Base-by-base conservation (phyloP, 23 tunicate species). In the Ascidia mentula region DNA sequence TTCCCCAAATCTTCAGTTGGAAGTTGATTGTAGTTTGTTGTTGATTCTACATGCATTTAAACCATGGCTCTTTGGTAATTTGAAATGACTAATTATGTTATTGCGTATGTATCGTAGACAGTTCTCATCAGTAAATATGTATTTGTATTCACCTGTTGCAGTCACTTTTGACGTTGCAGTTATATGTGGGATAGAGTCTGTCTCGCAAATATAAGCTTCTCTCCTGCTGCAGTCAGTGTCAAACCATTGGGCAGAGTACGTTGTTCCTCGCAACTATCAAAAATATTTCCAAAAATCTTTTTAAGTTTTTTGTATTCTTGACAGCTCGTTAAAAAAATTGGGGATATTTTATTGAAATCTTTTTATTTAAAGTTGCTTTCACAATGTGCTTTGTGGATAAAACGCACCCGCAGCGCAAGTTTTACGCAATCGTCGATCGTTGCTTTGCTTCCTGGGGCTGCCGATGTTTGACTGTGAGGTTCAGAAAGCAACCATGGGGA, bases 391-490 rank as follows among this genome's bases (percentile, higher is more conserved):
- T 12, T 42, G 53, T 42, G 53, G 15, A 42, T 42, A 15, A 42
- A 15, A 9, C 65, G 22, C 24, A 53, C 65, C 22, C 22, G 24
- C 1, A 53, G 65, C 1, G 65, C 65, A 53, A 53, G 65, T 53
- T 53, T 6, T 20, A 53, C 65, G 13, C 65, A 53, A 9, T 53
- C 65, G 13, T 53, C 65, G 2, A 28, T 1, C 24, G 65, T 28
- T 53, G 65, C 65, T 53, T 53, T 53, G 65, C 65, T 53, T 53
- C 65, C 65, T 20, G 65, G 65, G 22, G 65, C 7, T 53, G 65
- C 65, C 24, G 65, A 53, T 28, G 22, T 53, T 53, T 53, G 22
- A 53, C 65, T 53, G 65, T 53, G 28, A 9, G 65, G 65, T 9
- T 53, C 65, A 53, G 65, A 53, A 20, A 20, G 22, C 13, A 53